Base-by-base conservation (phyloP, 2,797 vertebrate genomes). In the Holocentrus rufus region DNA sequence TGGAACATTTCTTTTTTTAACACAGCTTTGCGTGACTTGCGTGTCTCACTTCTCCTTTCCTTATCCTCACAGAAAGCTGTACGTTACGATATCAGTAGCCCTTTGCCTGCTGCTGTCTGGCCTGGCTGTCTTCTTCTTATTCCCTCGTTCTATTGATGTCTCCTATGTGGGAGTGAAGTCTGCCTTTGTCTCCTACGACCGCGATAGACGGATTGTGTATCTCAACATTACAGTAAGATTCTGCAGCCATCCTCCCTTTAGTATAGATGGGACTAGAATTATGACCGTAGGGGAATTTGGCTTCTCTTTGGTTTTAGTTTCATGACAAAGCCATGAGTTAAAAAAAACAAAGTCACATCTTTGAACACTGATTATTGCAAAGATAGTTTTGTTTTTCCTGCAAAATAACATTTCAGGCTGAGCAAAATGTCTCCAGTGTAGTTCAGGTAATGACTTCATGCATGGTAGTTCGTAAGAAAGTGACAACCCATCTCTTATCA, bases 71-170 rank as follows among this genome's bases (percentile, higher is more conserved):
- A 99, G 97, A 90, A 99, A 98, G 82, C 94, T 98, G n/a, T 99
- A 99, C 0, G 98, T 99, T 87, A 96, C 95, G 0, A 95, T 95
- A 20, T 98, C 97, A 4, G 97, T 99, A 68, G 81, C 85, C 5
- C 92, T 97, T 5, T 99, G 98, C 85, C 94, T 99, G 71, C 94
- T 99, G 0, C 95, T 99, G 60, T 99, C 95, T 5, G 93, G 96
- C n/a, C 90, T 99, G 90, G 97, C 97, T 2, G 96, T 99, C 1
- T 99, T 98, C 91, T 99, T 99, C 88, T 89, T 99, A 5, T 99
- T 99, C 89, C 98, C 97, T 65, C 97, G 97, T 61, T 96, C 97
- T 11, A 96, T 99, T 0, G 96, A 98, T 0, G 96, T 99, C 71
- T 92, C 96, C 81, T 99, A 98, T 7, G 93, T 97, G 63, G 98